Conservation (phyloP, 1,140 invertebrate species). For the Parapsyche elsis region DNA sequence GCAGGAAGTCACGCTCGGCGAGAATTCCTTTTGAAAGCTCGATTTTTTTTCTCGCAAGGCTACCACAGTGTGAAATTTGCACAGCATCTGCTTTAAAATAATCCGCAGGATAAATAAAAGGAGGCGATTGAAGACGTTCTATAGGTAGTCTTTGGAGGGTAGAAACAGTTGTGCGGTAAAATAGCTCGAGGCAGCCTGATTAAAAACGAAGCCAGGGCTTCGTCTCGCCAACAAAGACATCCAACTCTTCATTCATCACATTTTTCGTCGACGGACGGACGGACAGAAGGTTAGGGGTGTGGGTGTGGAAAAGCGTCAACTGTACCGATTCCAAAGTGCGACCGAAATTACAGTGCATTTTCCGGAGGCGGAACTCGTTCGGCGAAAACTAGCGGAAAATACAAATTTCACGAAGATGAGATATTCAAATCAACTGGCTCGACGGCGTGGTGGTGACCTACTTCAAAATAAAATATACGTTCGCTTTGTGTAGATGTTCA, state of each 20-base stretch:
- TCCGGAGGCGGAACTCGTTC: neutral
- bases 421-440: slow-evolving; percentile 10
- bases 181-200: slow-evolving; percentile 4
- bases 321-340: neutral
- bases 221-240: neutral
- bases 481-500: too few relatives aligned
- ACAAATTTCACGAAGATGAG: slow-evolving; percentile 7
- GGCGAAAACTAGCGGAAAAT: slow-evolving; percentile 13
- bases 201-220: slow-evolving; percentile 18
- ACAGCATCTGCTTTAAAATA: neutral
- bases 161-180: slow-evolving; percentile 1
- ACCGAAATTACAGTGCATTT: slow-evolving; percentile 6
- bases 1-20: neutral
- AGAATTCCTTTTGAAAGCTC: too few relatives aligned
- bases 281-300: neutral
- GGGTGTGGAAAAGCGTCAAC: neutral
- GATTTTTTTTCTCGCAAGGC: too few relatives aligned
- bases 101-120: too few relatives aligned
- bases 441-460: neutral
- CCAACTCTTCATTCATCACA: slow-evolving; percentile 19
- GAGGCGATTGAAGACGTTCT: too few relatives aligned
- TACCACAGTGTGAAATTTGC: too few relatives aligned
- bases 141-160: neutral
- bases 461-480: neutral
- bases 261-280: neutral